A percentile compares a stretch with the other conserved stretches of the same genome.
These are phyloP conservation scores for Branchinecta sandiegonensis DNA, from an alignment of 2,888 invertebrate genomes.

Conservation along the genomic window DNA sequence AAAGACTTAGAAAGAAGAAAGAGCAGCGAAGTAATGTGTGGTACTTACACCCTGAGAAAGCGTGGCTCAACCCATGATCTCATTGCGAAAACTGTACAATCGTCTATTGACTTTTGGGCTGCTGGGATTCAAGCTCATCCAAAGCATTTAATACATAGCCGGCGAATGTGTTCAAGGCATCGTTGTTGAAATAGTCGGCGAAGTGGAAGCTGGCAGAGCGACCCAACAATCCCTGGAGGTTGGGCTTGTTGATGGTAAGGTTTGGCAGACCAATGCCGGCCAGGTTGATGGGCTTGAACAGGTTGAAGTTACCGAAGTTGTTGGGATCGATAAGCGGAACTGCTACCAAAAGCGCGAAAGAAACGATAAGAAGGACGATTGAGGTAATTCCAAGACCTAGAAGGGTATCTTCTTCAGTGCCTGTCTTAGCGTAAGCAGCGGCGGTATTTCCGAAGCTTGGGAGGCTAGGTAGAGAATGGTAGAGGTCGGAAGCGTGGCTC, in stretches of 20 bases:
- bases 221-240: constrained; percentile 10
- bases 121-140: constrained; percentile 1
- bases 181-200: background rate
- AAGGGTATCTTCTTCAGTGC: background rate
- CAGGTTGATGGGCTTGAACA: constrained; percentile 3
- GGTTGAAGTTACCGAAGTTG: background rate
- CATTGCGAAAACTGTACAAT: background rate
- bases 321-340: constrained; percentile 8
- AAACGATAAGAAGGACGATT: background rate
- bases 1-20: too few relatives aligned
- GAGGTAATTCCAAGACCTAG: constrained; percentile 15
- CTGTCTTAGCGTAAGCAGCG: background rate
- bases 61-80: background rate
- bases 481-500: background rate
- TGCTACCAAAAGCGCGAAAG: background rate
- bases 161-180: constrained; percentile 6
- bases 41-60: constrained; percentile 11
- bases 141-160: constrained; percentile 1
- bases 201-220: constrained; percentile 7
- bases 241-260: background rate
- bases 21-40: too few relatives aligned
- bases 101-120: constrained; percentile 2
- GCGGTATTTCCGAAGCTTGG: background rate
- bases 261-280: constrained; percentile 10
- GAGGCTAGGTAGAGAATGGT: background rate